Percentiles rank a stretch among this genome's conserved stretches.
phyloP scores from a whole-genome alignment of 2,797 vertebrate genomes.

The Salarias fasciatus region DNA sequence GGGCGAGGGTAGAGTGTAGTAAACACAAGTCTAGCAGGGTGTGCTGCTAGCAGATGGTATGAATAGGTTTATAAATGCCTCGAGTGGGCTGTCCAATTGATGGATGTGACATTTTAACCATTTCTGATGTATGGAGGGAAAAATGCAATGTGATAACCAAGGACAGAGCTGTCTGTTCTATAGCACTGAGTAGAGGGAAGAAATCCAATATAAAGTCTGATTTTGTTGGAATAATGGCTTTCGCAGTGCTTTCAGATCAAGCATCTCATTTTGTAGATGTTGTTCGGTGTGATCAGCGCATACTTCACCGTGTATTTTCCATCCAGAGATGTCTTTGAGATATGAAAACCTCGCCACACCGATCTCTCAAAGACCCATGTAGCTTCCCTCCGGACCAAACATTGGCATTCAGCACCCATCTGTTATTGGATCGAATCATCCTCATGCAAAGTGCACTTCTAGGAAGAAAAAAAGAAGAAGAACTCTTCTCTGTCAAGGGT shows the following conservation, averaged over 20 bases:
- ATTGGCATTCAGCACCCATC: slow-evolving; percentile 62
- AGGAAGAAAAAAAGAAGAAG: slow-evolving; percentile 33
- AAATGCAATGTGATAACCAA: slow-evolving; percentile 65
- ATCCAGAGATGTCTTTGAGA: slow-evolving; percentile 62
- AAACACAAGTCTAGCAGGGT: slow-evolving; percentile 44
- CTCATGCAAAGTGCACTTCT: slow-evolving; percentile 51
- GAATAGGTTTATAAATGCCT: slow-evolving; percentile 67
- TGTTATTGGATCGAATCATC: slow-evolving; percentile 50
- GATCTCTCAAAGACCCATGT: slow-evolving; percentile 35
- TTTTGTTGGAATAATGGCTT: slow-evolving; percentile 63
- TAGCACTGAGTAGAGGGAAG: slow-evolving; percentile 28
- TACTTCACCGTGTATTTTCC: slow-evolving; percentile 41
- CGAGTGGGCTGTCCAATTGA: slow-evolving; percentile 67
- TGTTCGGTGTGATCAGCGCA: slow-evolving; percentile 54
- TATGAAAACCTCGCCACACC: slow-evolving; percentile 40
- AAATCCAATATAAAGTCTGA: slow-evolving; percentile 41
- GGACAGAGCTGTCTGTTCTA: slow-evolving; percentile 62
- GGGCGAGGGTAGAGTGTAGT: slow-evolving; percentile 20
- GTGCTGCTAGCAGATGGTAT: slow-evolving; percentile 49
- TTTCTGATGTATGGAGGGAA: slow-evolving; percentile 60
- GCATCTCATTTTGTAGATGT: slow-evolving; percentile 66
- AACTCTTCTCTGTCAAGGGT: slow-evolving; percentile 44
- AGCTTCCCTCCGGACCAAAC: slow-evolving; percentile 48
- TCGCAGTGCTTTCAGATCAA: slow-evolving; percentile 38
- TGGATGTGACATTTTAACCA: slow-evolving; percentile 65